Percentiles rank a stretch among this genome's conserved stretches.
Evolutionary conservation across 2,113 vertebrate species (phyloP).

Genomic region (Ailurus styani): DNA sequence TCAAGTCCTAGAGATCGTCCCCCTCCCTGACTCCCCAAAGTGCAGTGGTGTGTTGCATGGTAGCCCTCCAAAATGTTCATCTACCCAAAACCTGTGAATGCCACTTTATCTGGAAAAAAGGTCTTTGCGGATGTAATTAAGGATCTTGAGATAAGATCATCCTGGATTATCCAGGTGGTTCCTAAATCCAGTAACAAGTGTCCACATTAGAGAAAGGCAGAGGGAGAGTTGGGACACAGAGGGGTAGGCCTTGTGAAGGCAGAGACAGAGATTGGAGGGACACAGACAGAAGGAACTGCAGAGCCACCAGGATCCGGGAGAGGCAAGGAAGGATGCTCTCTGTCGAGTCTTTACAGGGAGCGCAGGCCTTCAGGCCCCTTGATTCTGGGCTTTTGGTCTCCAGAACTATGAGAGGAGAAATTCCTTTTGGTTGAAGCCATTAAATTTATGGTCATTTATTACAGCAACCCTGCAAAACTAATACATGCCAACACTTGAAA

Average conservation of each 20-base stretch:
- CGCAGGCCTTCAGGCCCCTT: accelerated
- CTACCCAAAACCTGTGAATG: background rate
- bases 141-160: background rate
- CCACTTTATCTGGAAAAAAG: background rate
- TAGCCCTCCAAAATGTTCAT: background rate
- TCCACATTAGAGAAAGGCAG: background rate
- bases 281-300: no score
- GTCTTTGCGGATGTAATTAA: background rate
- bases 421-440: background rate
- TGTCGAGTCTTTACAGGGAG: background rate
- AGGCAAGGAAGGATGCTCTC: background rate
- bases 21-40: background rate
- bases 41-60: background rate
- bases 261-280: background rate
- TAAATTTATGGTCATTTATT: background rate
- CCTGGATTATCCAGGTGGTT: background rate
- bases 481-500: background rate
- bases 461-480: background rate
- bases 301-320: background rate
- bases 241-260: background rate
- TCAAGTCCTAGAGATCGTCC: background rate
- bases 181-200: background rate
- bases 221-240: background rate
- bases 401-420: background rate
- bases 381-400: background rate